Percentiles rank a stretch among this genome's conserved stretches.
phyloP scores from a whole-genome alignment of 1,140 invertebrate species.

The Diachasma alloeum region DNA sequence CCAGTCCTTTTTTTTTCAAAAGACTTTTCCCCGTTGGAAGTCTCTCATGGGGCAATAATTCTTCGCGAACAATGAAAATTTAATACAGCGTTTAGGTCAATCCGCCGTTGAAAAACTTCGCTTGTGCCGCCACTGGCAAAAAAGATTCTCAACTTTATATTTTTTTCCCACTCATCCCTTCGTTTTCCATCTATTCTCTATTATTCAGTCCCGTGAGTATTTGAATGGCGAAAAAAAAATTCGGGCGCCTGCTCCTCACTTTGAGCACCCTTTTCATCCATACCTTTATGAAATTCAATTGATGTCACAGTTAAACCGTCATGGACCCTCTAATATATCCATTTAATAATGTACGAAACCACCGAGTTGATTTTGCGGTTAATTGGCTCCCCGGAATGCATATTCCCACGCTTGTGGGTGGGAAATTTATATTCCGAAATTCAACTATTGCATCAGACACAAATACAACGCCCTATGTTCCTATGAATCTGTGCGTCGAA shows the following conservation, averaged over 20 bases:
- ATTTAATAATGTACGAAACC: constrained; percentile 5
- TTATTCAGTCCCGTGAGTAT: background rate
- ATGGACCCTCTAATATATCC: background rate
- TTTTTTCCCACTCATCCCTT: background rate
- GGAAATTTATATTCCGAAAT: constrained; percentile 19
- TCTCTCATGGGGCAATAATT: constrained; percentile 15
- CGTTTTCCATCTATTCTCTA: background rate
- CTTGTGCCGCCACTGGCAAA: background rate
- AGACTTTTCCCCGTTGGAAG: background rate
- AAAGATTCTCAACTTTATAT: background rate
- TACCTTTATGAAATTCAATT: background rate
- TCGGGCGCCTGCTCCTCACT: background rate
- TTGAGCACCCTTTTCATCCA: too few relatives aligned
- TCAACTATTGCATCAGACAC: background rate
- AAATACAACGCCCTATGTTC: background rate
- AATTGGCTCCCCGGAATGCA: background rate
- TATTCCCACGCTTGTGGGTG: background rate
- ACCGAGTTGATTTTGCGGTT: background rate
- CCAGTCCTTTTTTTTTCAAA: background rate
- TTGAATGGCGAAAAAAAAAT: background rate
- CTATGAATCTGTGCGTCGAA: background rate
- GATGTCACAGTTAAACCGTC: background rate
- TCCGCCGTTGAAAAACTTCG: constrained; percentile 14
- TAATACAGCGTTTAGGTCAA: constrained; percentile 29
- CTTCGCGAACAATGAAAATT: constrained; percentile 29